Conservation (phyloP, 2,113 vertebrate species). For the Platycercus adscitus region DNA sequence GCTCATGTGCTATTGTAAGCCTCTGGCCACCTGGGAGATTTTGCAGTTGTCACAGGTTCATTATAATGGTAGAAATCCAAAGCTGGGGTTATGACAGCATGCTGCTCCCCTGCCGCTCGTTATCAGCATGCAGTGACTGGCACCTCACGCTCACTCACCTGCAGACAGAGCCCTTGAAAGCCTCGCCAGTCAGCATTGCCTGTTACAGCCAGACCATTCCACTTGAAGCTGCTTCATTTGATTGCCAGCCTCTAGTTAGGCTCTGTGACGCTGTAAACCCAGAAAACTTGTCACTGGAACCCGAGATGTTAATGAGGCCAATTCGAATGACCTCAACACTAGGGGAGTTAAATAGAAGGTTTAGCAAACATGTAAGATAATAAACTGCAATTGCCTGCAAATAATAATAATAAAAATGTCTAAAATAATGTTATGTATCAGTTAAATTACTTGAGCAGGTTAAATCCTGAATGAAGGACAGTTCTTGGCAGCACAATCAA, state of each 20-base stretch:
- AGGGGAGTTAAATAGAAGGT: background rate
- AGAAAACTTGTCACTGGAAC: background rate
- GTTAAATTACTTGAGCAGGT: background rate
- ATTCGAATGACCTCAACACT: background rate
- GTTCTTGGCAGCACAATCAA: background rate
- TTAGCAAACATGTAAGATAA: background rate
- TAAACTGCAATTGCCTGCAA: background rate
- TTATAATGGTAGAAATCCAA: background rate
- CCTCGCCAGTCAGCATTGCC: fast-evolving
- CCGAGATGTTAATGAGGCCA: background rate
- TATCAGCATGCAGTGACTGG: background rate
- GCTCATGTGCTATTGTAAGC: background rate
- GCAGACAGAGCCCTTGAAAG: background rate
- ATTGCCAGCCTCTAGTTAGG: background rate
- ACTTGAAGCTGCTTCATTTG: background rate
- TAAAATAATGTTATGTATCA: background rate
- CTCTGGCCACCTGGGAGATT: background rate
- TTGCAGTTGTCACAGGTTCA: background rate
- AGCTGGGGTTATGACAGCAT: background rate
- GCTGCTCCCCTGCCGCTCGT: fast-evolving
- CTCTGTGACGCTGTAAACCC: background rate
- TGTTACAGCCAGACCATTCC: background rate
- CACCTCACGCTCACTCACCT: fast-evolving
- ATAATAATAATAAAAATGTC: background rate
- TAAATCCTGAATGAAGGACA: background rate